Base-by-base conservation (phyloP, 1,140 invertebrate species). In the Diuraphis noxia region DNA sequence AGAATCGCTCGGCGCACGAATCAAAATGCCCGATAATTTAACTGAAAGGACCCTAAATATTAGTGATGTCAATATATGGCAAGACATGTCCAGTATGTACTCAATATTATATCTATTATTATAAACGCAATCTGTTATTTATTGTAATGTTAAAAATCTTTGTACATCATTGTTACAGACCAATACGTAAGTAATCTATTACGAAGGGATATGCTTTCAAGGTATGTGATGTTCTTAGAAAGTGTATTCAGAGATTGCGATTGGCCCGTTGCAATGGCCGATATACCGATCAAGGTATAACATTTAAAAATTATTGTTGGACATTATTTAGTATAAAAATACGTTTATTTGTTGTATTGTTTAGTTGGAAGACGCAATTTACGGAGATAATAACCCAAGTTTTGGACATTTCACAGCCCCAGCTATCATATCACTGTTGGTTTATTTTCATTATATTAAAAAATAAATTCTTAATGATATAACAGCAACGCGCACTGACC, bases 1-100 rank as follows among this genome's bases (percentile, higher is more conserved):
- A 0, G 93, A 94, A 40, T 95, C 96, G 13, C 93, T 97, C 0
- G 93, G 95, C 38, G 93, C 94, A 6, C 93, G 96, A 79, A 92
- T 96, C 1, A 94, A 96, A 25, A 94, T 95, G 56, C 95, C 95
- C 5, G 93, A 94, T 2, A 93, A 93, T 92, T 93, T 94, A 0
- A 92, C 93, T 9, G 94, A 95, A 13, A 94, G 94, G 19, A 94
- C 95, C 2, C 93, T 97, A 52, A 92, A 94, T 2, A 93, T 94
- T 23, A 95, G 96, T 79, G 94, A 96, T 92, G 95, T 97, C 19
- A 94, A 95, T 92, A 94, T 97, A 9, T 96, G 95, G 93, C 93
- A 97, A 49, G 96, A 97, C 93, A 96, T 96, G 95, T 98, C 98
- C 79, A 98, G 93, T 93, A 92, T 92, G 56, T 92, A 49, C 49